phyloP scores from a whole-genome alignment of 2,797 vertebrate species.

The Spondyliosoma cantharus region DNA sequence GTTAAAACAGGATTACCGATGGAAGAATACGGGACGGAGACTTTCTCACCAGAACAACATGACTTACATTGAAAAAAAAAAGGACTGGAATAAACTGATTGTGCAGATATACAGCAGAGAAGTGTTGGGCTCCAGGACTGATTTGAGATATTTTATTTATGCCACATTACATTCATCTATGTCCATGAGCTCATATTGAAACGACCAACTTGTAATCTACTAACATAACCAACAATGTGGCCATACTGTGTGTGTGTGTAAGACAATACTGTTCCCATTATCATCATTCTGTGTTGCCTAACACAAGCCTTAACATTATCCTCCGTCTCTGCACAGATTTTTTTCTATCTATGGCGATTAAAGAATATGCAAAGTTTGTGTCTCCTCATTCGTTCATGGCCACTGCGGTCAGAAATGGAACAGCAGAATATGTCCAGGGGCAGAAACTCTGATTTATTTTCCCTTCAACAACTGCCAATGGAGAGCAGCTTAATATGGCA shows the following conservation, averaged over 20 bases:
- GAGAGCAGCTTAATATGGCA: neutral
- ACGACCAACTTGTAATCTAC: neutral
- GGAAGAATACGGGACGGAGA: no score
- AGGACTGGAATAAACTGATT: no score
- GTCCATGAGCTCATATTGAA: no score
- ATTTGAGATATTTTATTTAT: no score
- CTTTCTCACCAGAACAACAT: no score
- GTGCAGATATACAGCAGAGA: no score
- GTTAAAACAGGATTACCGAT: no score
- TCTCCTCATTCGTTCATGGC: neutral
- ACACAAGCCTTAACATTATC: neutral
- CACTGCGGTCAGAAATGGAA: neutral
- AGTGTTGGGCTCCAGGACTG: no score
- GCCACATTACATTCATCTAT: no score
- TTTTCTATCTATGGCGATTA: neutral
- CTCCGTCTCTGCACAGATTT: no score
- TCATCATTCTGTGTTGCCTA: neutral
- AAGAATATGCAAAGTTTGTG: neutral
- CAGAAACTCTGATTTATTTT: neutral
- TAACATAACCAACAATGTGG: neutral
- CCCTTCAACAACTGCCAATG: neutral
- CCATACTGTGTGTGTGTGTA: neutral
- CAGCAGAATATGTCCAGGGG: neutral
- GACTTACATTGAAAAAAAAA: no score
- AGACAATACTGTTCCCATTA: neutral